Evolutionary conservation across 1,140 invertebrate genomes (phyloP).

Genomic region (Neocloeon triangulifer): DNA sequence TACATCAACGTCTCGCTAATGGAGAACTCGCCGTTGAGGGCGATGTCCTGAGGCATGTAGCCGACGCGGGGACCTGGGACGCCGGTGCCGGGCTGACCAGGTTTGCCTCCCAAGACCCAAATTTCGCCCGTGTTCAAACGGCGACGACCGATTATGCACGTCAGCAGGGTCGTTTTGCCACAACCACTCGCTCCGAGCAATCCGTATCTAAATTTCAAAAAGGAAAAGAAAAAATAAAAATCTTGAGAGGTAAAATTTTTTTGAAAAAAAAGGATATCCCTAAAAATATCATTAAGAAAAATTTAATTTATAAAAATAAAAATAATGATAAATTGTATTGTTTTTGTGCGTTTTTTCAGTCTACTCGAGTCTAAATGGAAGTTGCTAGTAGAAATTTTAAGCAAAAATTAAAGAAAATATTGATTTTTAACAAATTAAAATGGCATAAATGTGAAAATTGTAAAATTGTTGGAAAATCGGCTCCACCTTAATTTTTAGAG

Average conservation of each 20-base stretch:
- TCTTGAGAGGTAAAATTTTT: too few species aligned
- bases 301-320: background rate
- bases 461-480: too few species aligned
- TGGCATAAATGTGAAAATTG: too few species aligned
- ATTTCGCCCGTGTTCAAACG: conserved; percentile 16
- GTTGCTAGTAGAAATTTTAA: too few species aligned
- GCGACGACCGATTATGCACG: conserved; percentile 18
- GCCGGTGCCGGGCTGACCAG: conserved; percentile 14
- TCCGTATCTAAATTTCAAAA: conserved; percentile 14
- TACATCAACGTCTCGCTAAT: conserved; percentile 78
- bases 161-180: conserved; percentile 19
- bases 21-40: conserved; percentile 75
- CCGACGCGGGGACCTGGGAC: conserved; percentile 38
- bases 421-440: too few species aligned
- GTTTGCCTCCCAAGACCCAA: conserved; percentile 16
- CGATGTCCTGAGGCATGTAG: conserved; percentile 83
- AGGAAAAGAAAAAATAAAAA: background rate
- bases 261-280: background rate
- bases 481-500: too few species aligned
- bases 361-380: too few species aligned
- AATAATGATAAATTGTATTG: background rate
- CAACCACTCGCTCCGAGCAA: conserved; percentile 17
- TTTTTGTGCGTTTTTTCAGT: too few species aligned
- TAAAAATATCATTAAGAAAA: background rate
- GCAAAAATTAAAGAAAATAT: too few species aligned